Evolutionary conservation across 37 sponge, comb jelly and placozoan species (phyloP), one percentile per base, ranked within the genome.

Genomic region (Mnemiopsis leidyi): DNA sequence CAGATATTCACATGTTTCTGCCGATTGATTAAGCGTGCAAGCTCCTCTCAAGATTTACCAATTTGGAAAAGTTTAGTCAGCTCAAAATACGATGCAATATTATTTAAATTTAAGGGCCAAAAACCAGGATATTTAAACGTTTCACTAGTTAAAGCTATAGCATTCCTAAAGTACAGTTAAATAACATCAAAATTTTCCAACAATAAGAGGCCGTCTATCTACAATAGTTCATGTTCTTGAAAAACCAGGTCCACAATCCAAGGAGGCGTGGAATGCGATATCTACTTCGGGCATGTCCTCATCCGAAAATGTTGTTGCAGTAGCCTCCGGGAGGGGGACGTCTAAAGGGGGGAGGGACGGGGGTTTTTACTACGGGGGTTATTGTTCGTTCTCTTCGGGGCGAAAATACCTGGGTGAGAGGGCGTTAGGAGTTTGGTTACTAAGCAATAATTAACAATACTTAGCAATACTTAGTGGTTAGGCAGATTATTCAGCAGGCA

Each of bases 271-370:
- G 61, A 48, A 48, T 48, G 61, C 13, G 61, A 48, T 48, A 48
- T 18, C 61, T 48, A 48, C 5, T 48, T 13, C 61, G 61, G 13
- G 5, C 5, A 48, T 48, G 13, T 25, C 73, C 21, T 69, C 73
- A 69, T 28, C 73, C 73, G 73, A 69, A 69, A 25, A 69, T 69
- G 73, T 69, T 69, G 73, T 20, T 69, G 73, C 24, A 28, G n/a
- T 69, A 69, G 1, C 73, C 73, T 5, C 73, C 73, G 3, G 73
- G 73, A 69, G 73, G 73, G 21, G 73, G 73, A 3, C 73, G 73
- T 23, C 2, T 20, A 25, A 69, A 69, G 73, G 73, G 73, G 1
- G 24, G 28, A 3, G 24, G 24, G 73, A 28, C 73, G 21, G 73
- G 73, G 73, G 73, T 69, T 21, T 48, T 48, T 13, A 48, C 61